Percentiles rank a stretch among this genome's conserved stretches.
These are phyloP conservation scores for Helicoverpa armigera DNA, from an alignment of 1,140 invertebrate species.

Conservation along the genomic window DNA sequence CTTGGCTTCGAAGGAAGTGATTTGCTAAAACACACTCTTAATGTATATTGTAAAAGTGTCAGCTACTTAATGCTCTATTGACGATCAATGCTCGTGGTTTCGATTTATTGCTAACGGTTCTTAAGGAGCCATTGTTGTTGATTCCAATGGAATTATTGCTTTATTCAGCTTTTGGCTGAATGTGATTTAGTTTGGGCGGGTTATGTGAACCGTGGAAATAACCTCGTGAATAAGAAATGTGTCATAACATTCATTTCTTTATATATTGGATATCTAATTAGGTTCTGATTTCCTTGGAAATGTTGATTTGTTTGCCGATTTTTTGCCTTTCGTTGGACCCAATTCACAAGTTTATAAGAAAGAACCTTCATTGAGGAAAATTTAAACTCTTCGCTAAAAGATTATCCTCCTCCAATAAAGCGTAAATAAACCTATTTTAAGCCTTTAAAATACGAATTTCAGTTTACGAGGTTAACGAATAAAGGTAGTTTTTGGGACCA, in stretches of 20 bases:
- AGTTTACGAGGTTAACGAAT: conserved; percentile 59
- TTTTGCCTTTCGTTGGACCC: too few relatives aligned
- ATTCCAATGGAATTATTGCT: conserved; percentile 73
- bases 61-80: conserved; percentile 81
- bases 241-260: conserved; percentile 46
- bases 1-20: conserved; percentile 77
- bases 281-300: too few relatives aligned
- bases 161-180: conserved; percentile 63
- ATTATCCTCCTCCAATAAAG: conserved; percentile 64
- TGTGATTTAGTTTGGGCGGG: conserved; percentile 64
- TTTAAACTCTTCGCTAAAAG: conserved; percentile 31
- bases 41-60: conserved; percentile 80
- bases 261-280: neutral
- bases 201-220: conserved; percentile 46
- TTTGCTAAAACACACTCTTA: conserved; percentile 84
- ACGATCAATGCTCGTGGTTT: conserved; percentile 74
- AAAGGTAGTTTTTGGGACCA: conserved; percentile 55
- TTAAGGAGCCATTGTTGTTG: conserved; percentile 77
- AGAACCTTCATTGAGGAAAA: too few relatives aligned
- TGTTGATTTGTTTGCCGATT: too few relatives aligned
- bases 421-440: conserved; percentile 70
- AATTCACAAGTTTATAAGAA: neutral
- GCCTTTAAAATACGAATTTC: conserved; percentile 44
- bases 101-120: conserved; percentile 80
- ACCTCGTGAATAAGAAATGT: conserved; percentile 46